Evolutionary conservation across 2,113 vertebrate species (phyloP), one percentile per base, ranked within the genome.

Genomic region (Pachyramphus minor): DNA sequence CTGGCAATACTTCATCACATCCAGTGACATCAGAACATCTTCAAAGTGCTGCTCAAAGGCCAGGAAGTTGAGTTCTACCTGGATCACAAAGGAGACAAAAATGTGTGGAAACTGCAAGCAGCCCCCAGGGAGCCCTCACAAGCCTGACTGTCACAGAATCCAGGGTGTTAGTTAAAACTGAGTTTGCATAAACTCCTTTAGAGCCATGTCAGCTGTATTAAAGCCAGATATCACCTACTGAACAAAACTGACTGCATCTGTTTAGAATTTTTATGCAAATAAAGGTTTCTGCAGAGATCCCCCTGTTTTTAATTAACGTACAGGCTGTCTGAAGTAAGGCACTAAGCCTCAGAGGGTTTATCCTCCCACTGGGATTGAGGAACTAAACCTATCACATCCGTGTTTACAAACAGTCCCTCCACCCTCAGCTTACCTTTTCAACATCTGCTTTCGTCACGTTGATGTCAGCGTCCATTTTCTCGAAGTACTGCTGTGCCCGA

Each of bases 361-460:
- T 86, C 64, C 79, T 60, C 4, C 47, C 41, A 74, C 82, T 5
- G 6, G 50, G 78, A 87, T 8, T 59, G 60, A 88, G 73, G 39
- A 73, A 71, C 47, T 67, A 79, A 88, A 85, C 22, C 62, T 2
- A 55, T 67, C 90, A 55, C 52, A 88, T 11, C 14, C 41, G 3
- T 58, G 52, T 85, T 91, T 62, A 76, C 87, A 87, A 86, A 64
- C 56, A 75, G 63, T 3, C 42, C 39, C 58, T 30, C 75, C 67
- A 67, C 14, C 41, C 71, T 60, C 41, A 60, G 12, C 47, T 96
- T 96, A 99, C 99, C 98, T 99, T 99, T 85, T 99, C 99, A 74
- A 99, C 99, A 23, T 99, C 99, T 20, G 99, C 99, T 96, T 99
- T 99, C 17, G 99, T 99, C 94, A 99, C 99, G 2, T 99, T 99